phyloP scores from a whole-genome alignment of 2,888 invertebrate genomes.

The Nephrotoma flavescens region DNA sequence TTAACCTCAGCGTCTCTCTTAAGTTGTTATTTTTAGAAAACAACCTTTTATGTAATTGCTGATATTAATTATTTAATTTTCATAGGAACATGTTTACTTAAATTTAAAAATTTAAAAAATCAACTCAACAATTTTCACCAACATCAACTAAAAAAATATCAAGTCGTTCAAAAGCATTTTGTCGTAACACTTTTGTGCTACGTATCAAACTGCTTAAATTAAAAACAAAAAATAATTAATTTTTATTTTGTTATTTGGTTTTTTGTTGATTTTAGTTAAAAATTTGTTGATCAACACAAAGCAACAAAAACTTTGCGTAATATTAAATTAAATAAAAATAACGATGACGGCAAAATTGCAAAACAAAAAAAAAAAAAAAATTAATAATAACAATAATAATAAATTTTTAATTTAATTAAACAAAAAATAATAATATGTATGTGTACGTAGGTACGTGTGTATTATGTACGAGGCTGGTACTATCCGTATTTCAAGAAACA shows the following conservation, averaged over 20 bases:
- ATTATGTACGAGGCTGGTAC: neutral
- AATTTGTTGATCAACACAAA: neutral
- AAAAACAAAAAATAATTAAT: neutral
- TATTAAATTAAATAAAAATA: neutral
- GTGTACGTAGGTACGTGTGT: no score
- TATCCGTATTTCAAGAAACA: neutral
- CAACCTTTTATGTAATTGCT: neutral
- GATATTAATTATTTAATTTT: neutral
- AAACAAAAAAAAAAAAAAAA: neutral
- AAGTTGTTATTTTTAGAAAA: neutral
- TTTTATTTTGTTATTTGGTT: neutral
- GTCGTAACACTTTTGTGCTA: neutral
- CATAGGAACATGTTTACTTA: neutral
- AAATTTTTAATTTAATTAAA: neutral
- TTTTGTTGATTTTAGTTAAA: neutral
- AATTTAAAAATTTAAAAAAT: neutral
- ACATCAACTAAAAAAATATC: neutral
- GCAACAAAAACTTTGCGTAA: neutral
- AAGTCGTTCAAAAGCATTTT: no score
- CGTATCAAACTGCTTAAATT: neutral
- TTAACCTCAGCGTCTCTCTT: neutral
- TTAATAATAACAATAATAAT: neutral
- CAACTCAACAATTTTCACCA: neutral
- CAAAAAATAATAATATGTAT: neutral
- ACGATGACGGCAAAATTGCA: neutral